phyloP scores from a whole-genome alignment of 1,140 invertebrate genomes.

The Drosophila lacertosa region DNA sequence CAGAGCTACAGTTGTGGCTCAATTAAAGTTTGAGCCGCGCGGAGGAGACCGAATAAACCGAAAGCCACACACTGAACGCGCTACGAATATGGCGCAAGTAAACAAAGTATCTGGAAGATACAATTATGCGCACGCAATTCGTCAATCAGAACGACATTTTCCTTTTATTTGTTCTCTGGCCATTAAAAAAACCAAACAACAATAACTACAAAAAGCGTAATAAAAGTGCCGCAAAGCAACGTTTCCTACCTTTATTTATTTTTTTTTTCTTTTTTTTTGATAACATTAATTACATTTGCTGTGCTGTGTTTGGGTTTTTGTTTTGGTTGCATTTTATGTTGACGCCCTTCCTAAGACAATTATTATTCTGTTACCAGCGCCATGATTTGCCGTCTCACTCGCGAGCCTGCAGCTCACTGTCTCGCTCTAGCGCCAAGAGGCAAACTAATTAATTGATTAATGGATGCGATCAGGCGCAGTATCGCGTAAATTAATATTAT shows the following conservation, averaged over 20 bases:
- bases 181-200: slow-evolving; percentile 63
- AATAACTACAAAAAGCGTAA: slow-evolving; percentile 61
- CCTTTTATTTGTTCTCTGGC: slow-evolving; percentile 78
- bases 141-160: slow-evolving; percentile 84
- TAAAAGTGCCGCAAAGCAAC: slow-evolving; percentile 79
- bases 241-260: slow-evolving; percentile 60
- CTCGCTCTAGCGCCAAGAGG: slow-evolving; percentile 43
- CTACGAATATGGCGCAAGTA: slow-evolving; percentile 69
- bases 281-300: slow-evolving; percentile 59
- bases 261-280: no score
- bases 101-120: slow-evolving; percentile 80
- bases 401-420: slow-evolving; percentile 4
- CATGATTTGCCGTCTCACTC: not conserved
- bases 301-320: slow-evolving; percentile 27
- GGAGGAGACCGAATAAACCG: slow-evolving; percentile 35
- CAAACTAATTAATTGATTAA: slow-evolving; percentile 82
- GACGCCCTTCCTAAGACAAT: slow-evolving; percentile 61
- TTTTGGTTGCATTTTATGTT: slow-evolving; percentile 48
- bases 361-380: slow-evolving; percentile 63
- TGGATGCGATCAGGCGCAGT: slow-evolving; percentile 64
- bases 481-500: slow-evolving; percentile 79
- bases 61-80: slow-evolving; percentile 38
- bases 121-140: slow-evolving; percentile 84
- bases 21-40: slow-evolving; percentile 65
- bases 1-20: slow-evolving; percentile 76